phyloP scores from a whole-genome alignment of 2,888 invertebrate genomes.

The Nomada fabriciana region DNA sequence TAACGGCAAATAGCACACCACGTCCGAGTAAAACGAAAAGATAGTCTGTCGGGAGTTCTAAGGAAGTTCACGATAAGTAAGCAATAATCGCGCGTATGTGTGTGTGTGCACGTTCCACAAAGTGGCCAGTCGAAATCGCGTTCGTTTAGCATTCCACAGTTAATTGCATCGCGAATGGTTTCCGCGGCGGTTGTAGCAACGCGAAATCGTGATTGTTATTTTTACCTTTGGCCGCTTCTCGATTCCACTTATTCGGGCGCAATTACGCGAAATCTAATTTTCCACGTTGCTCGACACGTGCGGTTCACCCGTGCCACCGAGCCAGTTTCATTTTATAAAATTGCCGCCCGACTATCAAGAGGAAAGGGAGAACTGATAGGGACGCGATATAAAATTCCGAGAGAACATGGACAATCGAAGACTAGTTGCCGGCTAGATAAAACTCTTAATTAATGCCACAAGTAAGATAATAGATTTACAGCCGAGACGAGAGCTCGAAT shows the following conservation, averaged over 20 bases:
- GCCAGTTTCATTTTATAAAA: constrained; percentile 46
- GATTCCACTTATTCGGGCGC: constrained; percentile 28
- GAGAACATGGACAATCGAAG: constrained; percentile 30
- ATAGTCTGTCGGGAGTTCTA: too few species aligned
- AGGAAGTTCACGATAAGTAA: neutral
- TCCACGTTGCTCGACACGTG: constrained; percentile 20
- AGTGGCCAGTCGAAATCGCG: constrained; percentile 5
- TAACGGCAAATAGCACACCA: too few species aligned
- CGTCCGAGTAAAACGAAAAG: too few species aligned
- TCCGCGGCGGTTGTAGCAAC: neutral
- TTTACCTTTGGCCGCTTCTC: constrained; percentile 15
- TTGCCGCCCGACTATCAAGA: constrained; percentile 12
- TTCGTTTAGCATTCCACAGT: constrained; percentile 26
- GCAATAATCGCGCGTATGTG: neutral
- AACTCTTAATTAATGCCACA: constrained; percentile 38
- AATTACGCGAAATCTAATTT: constrained; percentile 51
- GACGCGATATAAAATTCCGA: constrained; percentile 25
- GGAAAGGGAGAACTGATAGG: constrained; percentile 33
- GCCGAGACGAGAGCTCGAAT: neutral
- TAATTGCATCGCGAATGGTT: constrained; percentile 20
- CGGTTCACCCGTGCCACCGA: constrained; percentile 10
- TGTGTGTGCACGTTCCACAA: neutral
- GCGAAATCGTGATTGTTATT: constrained; percentile 37
- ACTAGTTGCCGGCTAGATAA: constrained; percentile 36
- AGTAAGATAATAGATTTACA: constrained; percentile 41